These are phyloP conservation scores for Suillia variegata DNA, from an alignment of 2,888 invertebrate species.

Conservation along the genomic window DNA sequence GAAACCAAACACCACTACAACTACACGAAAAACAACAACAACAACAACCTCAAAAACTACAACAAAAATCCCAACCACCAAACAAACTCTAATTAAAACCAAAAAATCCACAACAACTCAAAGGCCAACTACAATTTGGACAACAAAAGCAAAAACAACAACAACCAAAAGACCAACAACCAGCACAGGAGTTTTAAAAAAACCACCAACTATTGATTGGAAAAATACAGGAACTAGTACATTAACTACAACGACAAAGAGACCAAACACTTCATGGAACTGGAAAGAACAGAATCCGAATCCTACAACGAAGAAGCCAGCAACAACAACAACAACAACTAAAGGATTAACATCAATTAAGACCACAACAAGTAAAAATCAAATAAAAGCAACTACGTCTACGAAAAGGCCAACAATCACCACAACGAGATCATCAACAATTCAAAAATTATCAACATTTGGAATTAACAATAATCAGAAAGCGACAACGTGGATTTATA, in stretches of 20 bases:
- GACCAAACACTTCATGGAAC: background rate
- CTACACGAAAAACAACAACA: conserved; percentile 5
- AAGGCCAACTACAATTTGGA: background rate
- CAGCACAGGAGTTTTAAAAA: conserved; percentile 11
- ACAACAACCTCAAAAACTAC: background rate
- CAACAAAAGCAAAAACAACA: background rate
- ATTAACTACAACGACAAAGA: conserved; percentile 18
- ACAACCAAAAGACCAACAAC: conserved; percentile 14
- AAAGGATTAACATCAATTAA: too few species aligned
- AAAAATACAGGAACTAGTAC: background rate
- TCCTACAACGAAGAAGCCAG: background rate
- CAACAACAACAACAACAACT: conserved; percentile 16
- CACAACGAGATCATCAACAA: background rate
- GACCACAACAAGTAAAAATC: too few species aligned
- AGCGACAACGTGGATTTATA: background rate
- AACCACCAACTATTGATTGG: conserved; percentile 4
- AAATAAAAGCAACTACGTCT: too few species aligned
- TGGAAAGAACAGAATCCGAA: background rate
- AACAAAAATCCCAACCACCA: conserved; percentile 15
- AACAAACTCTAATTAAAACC: conserved; percentile 8
- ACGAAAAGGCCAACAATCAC: too few species aligned
- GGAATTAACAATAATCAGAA: too few species aligned
- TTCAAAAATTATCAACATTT: too few species aligned
- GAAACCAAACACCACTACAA: conserved; percentile 18
- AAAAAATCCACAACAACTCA: conserved; percentile 6